Conservation (phyloP, 2,113 vertebrate species). For the Cathartes aura region DNA sequence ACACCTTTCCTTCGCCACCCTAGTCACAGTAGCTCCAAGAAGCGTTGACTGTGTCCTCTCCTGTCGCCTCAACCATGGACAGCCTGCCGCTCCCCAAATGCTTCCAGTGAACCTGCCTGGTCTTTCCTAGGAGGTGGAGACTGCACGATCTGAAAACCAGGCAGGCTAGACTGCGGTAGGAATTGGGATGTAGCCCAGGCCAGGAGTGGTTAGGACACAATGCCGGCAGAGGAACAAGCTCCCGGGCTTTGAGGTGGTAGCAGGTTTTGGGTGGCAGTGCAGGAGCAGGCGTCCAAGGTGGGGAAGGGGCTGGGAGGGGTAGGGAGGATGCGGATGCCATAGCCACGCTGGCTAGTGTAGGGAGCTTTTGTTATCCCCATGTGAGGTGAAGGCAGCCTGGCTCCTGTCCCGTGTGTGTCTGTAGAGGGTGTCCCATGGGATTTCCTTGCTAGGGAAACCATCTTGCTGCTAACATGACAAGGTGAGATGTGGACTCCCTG, state of each 20-base stretch:
- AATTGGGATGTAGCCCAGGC: neutral
- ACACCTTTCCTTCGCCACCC: neutral
- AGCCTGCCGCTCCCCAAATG: neutral
- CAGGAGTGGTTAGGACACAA: neutral
- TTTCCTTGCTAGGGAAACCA: neutral
- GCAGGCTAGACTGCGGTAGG: neutral
- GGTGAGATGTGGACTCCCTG: neutral
- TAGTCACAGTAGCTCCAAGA: neutral
- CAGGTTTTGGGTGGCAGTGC: neutral
- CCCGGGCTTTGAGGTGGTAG: neutral
- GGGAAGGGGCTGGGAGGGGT: neutral
- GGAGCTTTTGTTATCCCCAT: neutral
- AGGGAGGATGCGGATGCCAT: neutral
- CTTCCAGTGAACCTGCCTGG: accelerated
- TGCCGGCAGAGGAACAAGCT: neutral
- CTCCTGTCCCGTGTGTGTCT: neutral
- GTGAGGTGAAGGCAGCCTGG: neutral
- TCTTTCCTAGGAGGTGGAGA: neutral
- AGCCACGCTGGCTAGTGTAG: neutral
- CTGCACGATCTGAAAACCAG: neutral
- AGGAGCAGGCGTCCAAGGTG: neutral
- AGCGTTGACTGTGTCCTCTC: accelerated
- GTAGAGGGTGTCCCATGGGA: neutral
- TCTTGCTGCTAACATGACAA: neutral
- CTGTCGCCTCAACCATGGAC: neutral